phyloP scores from a whole-genome alignment of 2,797 vertebrate species.

The Lycodopsis pacificus region DNA sequence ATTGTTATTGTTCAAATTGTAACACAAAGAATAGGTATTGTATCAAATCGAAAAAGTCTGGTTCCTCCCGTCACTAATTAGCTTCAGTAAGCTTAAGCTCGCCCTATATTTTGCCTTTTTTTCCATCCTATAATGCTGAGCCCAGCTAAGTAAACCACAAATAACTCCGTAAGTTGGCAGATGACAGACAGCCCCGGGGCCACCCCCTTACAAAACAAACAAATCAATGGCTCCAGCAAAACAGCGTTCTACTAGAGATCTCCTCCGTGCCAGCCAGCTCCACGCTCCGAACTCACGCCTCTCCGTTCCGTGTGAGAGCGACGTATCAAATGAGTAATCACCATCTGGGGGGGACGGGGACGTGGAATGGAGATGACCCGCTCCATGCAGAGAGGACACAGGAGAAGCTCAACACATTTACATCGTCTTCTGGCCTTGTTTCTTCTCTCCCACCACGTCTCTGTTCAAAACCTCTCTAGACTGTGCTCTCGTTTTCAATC shows the following conservation, averaged over 20 bases:
- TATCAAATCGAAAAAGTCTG: not conserved
- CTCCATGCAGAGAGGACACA: constrained; percentile 21
- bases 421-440: constrained; percentile 51
- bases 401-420: constrained; percentile 39
- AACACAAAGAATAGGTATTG: not conserved
- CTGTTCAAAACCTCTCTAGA: constrained; percentile 38
- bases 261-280: constrained; percentile 63
- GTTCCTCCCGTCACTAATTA: not conserved
- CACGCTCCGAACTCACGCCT: constrained; percentile 52
- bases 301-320: constrained; percentile 57
- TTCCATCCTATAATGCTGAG: constrained; percentile 25
- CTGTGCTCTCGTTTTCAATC: constrained; percentile 56
- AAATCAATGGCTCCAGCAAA: constrained; percentile 72
- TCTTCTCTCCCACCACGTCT: constrained; percentile 15
- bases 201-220: constrained; percentile 70
- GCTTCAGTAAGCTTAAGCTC: constrained; percentile 25
- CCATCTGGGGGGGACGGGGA: constrained; percentile 57
- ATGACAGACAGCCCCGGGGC: constrained; percentile 61
- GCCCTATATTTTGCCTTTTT: constrained; percentile 38
- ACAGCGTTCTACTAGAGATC: constrained; percentile 61
- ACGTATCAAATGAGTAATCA: constrained; percentile 78
- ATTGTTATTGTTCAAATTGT: not conserved
- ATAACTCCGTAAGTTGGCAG: constrained; percentile 60
- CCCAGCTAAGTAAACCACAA: constrained; percentile 57
- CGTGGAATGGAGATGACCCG: constrained; percentile 60